A percentile compares a stretch with the other conserved stretches of the same genome.
Conservation (phyloP, 2,113 vertebrate species). For the Ciconia stormi region DNA sequence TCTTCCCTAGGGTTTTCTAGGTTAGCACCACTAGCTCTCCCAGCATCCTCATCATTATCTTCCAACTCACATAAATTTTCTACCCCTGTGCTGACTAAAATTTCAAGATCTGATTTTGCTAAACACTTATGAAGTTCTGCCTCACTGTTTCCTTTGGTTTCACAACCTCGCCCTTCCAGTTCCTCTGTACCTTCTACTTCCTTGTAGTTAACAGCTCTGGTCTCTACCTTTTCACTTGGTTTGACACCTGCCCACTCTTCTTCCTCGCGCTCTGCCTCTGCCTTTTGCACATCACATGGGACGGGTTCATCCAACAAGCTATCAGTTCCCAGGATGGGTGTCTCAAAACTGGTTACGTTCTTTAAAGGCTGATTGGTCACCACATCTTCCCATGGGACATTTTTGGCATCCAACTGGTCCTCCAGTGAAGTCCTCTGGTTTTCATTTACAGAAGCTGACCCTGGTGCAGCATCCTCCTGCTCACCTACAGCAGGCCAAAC, state of each 20-base stretch:
- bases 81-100: neutral
- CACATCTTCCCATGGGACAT: slow-evolving; percentile 72
- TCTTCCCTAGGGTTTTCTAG: neutral
- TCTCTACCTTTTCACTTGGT: slow-evolving; percentile 75
- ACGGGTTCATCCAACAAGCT: slow-evolving; percentile 46
- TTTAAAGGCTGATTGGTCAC: slow-evolving; percentile 63
- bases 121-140: neutral
- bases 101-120: slow-evolving; percentile 11
- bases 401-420: slow-evolving; percentile 51
- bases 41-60: neutral
- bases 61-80: neutral
- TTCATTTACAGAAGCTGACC: slow-evolving; percentile 57
- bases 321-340: slow-evolving; percentile 40
- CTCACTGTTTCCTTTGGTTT: slow-evolving; percentile 15
- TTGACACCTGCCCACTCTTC: slow-evolving; percentile 69
- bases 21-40: neutral
- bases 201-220: slow-evolving; percentile 31
- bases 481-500: slow-evolving; percentile 47
- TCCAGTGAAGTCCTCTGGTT: slow-evolving; percentile 59
- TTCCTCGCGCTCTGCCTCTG: slow-evolving; percentile 47
- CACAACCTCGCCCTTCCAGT: slow-evolving; percentile 43
- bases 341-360: slow-evolving; percentile 47
- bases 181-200: slow-evolving; percentile 57
- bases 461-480: slow-evolving; percentile 43
- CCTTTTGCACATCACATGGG: slow-evolving; percentile 51